Percentiles rank a stretch among this genome's conserved stretches.
Evolutionary conservation across 2,888 invertebrate genomes (phyloP).

Genomic region (Mesochorus sp.): DNA sequence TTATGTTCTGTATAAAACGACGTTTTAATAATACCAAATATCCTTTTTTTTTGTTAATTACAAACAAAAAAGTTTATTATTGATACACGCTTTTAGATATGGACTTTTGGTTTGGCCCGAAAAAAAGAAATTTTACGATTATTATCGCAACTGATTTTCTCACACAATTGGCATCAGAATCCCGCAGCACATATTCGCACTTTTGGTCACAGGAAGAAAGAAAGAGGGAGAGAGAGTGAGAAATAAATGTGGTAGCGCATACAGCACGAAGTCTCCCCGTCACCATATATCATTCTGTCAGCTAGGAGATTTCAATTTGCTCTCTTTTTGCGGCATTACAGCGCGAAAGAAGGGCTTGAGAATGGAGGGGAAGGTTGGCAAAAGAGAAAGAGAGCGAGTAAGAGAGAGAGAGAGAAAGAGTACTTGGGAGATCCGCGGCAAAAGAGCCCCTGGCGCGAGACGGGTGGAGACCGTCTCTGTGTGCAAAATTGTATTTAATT

Average conservation of each 20-base stretch:
- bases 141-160: slow-evolving; percentile 1
- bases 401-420: not conserved
- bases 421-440: slow-evolving; percentile 5
- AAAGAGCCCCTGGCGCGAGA: slow-evolving; percentile 44
- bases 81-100: not conserved
- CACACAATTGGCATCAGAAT: slow-evolving; percentile 44
- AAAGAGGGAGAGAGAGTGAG: slow-evolving; percentile 13
- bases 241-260: slow-evolving; percentile 42
- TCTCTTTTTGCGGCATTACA: slow-evolving; percentile 80
- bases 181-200: slow-evolving; percentile 13
- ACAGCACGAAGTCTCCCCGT: slow-evolving; percentile 49
- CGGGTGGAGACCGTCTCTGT: slow-evolving; percentile 53
- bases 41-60: not conserved
- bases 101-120: not conserved
- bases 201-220: slow-evolving; percentile 1
- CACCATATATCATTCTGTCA: slow-evolving; percentile 80
- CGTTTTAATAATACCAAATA: not conserved
- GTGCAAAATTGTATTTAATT: slow-evolving; percentile 81
- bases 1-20: too few species aligned
- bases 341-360: slow-evolving; percentile 62
- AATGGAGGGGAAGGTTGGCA: slow-evolving; percentile 7
- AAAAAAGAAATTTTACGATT: not conserved
- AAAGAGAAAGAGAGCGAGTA: not conserved
- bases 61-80: not conserved
- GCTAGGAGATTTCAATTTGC: slow-evolving; percentile 81